Evolutionary conservation across 1,140 invertebrate species (phyloP).

Genomic region (Phthorimaea operculella): DNA sequence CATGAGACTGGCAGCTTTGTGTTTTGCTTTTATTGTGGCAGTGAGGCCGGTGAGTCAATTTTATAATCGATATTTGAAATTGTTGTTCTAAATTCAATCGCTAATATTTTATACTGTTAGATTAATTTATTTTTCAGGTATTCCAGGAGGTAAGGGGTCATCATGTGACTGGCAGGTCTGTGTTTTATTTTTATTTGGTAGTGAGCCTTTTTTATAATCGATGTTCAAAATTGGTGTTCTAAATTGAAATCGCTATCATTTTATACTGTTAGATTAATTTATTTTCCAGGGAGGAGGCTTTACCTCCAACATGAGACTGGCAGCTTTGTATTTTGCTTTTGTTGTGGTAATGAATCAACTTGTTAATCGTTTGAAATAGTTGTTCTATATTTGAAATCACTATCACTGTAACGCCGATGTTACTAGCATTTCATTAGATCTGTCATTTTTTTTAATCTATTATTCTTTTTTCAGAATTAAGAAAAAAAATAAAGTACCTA

Average conservation of each 20-base stretch:
- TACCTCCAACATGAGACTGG: neutral
- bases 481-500: too few relatives aligned
- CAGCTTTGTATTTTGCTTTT: conserved; percentile 56
- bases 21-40: conserved; percentile 13
- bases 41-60: too few relatives aligned
- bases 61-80: conserved; percentile 26
- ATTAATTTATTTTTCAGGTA: conserved; percentile 11
- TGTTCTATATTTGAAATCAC: too few relatives aligned
- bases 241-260: neutral
- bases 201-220: too few relatives aligned
- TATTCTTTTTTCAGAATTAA: too few relatives aligned
- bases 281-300: conserved; percentile 15
- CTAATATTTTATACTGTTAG: neutral
- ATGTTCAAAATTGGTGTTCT: conserved; percentile 30
- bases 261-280: neutral
- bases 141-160: conserved; percentile 7
- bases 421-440: too few relatives aligned
- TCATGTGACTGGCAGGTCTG: neutral
- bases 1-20: conserved; percentile 25
- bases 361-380: too few relatives aligned
- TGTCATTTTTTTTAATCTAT: too few relatives aligned
- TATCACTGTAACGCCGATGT: too few relatives aligned
- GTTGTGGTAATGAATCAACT: too few relatives aligned
- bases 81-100: conserved; percentile 30
- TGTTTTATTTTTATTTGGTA: conserved; percentile 37